Evolutionary conservation across 2,888 invertebrate genomes (phyloP).

Genomic region (Drosophila nigricruria): DNA sequence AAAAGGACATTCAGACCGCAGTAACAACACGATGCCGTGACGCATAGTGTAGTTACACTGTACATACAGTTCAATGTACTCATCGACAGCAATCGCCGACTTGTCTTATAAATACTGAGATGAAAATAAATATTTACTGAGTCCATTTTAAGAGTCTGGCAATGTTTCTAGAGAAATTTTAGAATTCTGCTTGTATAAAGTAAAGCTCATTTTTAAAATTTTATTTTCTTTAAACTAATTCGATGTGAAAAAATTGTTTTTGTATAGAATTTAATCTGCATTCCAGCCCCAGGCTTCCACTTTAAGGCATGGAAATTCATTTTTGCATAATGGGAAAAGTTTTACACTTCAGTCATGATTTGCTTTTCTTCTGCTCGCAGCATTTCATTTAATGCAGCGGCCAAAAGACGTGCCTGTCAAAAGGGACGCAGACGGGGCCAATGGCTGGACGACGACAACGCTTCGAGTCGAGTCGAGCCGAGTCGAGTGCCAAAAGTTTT

Average conservation of each 20-base stretch:
- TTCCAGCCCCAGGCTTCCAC: slow-evolving; percentile 34
- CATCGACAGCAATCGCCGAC: slow-evolving; percentile 35
- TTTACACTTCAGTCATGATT: slow-evolving; percentile 76
- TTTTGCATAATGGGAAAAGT: slow-evolving; percentile 80
- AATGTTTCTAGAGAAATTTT: slow-evolving; percentile 3
- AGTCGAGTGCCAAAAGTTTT: slow-evolving; percentile 69
- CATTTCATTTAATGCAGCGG: slow-evolving; percentile 69
- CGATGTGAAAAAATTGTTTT: slow-evolving; percentile 12
- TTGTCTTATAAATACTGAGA: slow-evolving; percentile 15
- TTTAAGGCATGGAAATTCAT: slow-evolving; percentile 74
- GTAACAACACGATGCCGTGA: slow-evolving; percentile 28
- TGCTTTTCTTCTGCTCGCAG: slow-evolving; percentile 64
- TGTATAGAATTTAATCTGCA: slow-evolving; percentile 48
- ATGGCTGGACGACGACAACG: slow-evolving; percentile 15
- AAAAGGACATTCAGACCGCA: slow-evolving; percentile 53
- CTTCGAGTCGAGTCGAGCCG: slow-evolving; percentile 51
- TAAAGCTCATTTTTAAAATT: background rate
- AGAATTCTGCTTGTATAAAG: background rate
- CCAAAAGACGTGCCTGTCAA: slow-evolving; percentile 61
- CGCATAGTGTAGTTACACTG: slow-evolving; percentile 32
- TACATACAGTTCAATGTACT: slow-evolving; percentile 58
- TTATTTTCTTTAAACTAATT: background rate
- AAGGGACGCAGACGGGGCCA: slow-evolving; percentile 2
- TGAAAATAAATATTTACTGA: slow-evolving; percentile 60
- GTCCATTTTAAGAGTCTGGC: background rate